Percentiles rank a stretch among this genome's conserved stretches.
phyloP scores from a whole-genome alignment of 2,888 invertebrate species.

The Pristionchus entomophagus region DNA sequence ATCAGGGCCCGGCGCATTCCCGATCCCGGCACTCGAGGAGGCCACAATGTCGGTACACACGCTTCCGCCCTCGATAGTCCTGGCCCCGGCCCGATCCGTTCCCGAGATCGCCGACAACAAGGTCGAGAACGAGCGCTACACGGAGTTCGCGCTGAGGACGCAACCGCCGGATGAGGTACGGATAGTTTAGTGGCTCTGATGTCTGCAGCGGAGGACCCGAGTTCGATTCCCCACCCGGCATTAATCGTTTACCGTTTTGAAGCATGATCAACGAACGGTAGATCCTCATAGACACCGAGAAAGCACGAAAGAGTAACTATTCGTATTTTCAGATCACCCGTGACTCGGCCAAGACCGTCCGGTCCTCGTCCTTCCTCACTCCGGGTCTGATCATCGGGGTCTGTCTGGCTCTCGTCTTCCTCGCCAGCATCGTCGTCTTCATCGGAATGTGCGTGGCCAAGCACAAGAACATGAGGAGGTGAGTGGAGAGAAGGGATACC shows the following conservation, averaged over 20 bases:
- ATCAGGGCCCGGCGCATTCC: not conserved
- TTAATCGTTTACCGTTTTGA: too few species aligned
- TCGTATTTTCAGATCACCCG: not conserved
- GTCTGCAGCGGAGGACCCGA: too few species aligned
- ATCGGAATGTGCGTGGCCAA: slow-evolving; percentile 68
- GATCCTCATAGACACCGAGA: too few species aligned
- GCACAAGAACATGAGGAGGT: slow-evolving; percentile 55
- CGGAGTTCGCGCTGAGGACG: slow-evolving; percentile 54
- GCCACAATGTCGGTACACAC: slow-evolving; percentile 50
- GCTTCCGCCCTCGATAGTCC: slow-evolving; percentile 66
- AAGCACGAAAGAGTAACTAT: too few species aligned
- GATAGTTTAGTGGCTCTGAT: too few species aligned
- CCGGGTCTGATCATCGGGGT: slow-evolving; percentile 70
- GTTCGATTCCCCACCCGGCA: too few species aligned
- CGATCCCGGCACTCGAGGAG: slow-evolving; percentile 36
- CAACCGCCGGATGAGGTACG: slow-evolving; percentile 47
- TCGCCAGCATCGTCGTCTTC: slow-evolving; percentile 73
- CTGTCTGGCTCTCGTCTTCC: slow-evolving; percentile 69
- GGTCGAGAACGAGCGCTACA: slow-evolving; percentile 47
- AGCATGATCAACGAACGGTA: too few species aligned
- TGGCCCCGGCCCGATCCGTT: slow-evolving; percentile 56
- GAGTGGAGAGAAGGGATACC: not conserved
- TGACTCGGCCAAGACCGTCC: not conserved
- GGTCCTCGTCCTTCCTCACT: slow-evolving; percentile 35
- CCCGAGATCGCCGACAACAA: slow-evolving; percentile 15